phyloP scores from a whole-genome alignment of 2,113 vertebrate species.

The Tachycineta bicolor region DNA sequence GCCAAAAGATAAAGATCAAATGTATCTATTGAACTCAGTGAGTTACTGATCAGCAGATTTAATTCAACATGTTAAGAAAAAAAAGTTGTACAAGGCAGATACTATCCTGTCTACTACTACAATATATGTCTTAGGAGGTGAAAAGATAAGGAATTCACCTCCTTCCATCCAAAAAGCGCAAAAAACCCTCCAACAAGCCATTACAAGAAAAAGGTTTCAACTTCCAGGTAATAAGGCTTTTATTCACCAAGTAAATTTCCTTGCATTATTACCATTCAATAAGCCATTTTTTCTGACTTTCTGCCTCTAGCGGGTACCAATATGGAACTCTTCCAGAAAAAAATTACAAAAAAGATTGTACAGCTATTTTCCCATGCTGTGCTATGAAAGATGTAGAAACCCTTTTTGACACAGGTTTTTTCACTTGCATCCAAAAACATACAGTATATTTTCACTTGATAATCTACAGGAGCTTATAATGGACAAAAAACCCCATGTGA shows the following conservation, averaged over 20 bases:
- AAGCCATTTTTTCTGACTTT: background rate
- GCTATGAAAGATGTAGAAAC: background rate
- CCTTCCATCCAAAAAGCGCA: accelerated
- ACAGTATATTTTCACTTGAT: background rate
- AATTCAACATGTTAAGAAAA: background rate
- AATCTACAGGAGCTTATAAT: background rate
- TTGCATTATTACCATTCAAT: background rate
- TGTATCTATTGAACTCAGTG: background rate
- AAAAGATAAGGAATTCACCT: background rate
- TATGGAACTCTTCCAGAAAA: background rate
- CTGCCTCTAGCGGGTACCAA: background rate
- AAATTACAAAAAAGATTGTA: background rate
- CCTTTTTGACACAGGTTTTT: background rate
- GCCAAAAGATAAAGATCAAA: background rate
- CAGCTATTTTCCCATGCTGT: background rate
- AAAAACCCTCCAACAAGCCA: background rate
- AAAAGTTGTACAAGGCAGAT: background rate
- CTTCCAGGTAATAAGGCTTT: background rate
- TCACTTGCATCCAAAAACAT: background rate
- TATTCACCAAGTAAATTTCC: background rate
- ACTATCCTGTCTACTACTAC: background rate
- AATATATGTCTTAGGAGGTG: background rate
- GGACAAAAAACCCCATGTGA: background rate
- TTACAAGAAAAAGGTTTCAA: background rate
- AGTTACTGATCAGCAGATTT: background rate